Percentiles rank a stretch among this genome's conserved stretches.
Conservation (phyloP, 2,888 invertebrate species). For the Aethes cnicana region DNA sequence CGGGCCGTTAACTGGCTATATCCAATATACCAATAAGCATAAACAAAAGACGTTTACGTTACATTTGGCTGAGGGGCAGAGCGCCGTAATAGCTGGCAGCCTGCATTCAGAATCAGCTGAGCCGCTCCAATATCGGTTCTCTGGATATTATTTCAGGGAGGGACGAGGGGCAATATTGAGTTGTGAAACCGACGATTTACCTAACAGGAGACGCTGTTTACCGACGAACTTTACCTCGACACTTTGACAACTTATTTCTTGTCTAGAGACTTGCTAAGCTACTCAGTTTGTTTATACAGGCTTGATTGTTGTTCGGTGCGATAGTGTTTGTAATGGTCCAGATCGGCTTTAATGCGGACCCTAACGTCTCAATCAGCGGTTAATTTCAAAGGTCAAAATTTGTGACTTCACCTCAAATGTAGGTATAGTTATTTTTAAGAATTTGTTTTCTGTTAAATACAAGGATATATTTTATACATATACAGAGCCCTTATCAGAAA, state of each 20-base stretch:
- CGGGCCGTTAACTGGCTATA: constrained; percentile 42
- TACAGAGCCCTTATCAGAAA: no score
- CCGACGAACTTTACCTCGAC: constrained; percentile 75
- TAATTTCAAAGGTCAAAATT: constrained; percentile 36
- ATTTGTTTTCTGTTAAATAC: no score
- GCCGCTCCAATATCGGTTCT: constrained; percentile 68
- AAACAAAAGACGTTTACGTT: constrained; percentile 70
- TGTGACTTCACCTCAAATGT: no score
- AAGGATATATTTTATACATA: no score
- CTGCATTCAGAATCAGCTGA: constrained; percentile 68
- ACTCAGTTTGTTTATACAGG: constrained; percentile 67
- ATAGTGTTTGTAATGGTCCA: constrained; percentile 47
- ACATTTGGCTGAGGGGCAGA: constrained; percentile 59
- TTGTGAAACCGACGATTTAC: constrained; percentile 79
- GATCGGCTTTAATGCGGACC: constrained; percentile 13
- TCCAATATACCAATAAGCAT: constrained; percentile 53
- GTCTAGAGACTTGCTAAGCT: constrained; percentile 71
- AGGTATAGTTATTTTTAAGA: no score
- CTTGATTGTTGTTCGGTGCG: constrained; percentile 59
- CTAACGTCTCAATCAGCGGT: neutral
- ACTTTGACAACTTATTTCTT: constrained; percentile 82
- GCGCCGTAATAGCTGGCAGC: constrained; percentile 55
- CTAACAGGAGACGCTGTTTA: constrained; percentile 73
- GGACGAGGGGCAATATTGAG: constrained; percentile 71
- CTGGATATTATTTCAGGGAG: constrained; percentile 75